phyloP scores from a whole-genome alignment of 2,113 vertebrate species.

The Nansenia antarctica region DNA sequence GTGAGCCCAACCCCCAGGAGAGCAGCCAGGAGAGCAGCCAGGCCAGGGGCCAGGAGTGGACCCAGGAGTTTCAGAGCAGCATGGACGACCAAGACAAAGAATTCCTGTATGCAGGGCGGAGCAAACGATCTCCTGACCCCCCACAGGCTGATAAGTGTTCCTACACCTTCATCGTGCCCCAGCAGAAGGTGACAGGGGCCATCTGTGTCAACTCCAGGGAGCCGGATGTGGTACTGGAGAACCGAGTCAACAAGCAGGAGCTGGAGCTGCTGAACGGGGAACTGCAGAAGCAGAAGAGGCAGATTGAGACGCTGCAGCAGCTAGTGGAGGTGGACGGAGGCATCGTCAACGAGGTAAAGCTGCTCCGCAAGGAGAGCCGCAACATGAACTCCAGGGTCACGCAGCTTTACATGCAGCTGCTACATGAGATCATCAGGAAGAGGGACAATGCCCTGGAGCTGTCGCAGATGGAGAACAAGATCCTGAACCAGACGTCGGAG shows the following conservation, averaged over 20 bases:
- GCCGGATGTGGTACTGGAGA: slow-evolving; percentile 87
- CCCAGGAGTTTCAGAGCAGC: slow-evolving; percentile 66
- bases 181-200: slow-evolving; percentile 95
- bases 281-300: slow-evolving; percentile 96
- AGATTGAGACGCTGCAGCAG: slow-evolving; percentile 96
- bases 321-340: slow-evolving; percentile 97
- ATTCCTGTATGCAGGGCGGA: slow-evolving; percentile 85
- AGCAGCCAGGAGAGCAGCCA: slow-evolving; percentile 31
- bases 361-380: slow-evolving; percentile 94
- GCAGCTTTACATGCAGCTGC: slow-evolving; percentile 97
- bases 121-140: slow-evolving; percentile 76
- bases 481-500: slow-evolving; percentile 95
- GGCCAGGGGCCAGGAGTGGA: slow-evolving; percentile 13
- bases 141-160: slow-evolving; percentile 88
- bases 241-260: slow-evolving; percentile 92
- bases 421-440: slow-evolving; percentile 98
- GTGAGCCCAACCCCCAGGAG: slow-evolving; percentile 51
- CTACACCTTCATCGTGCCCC: slow-evolving; percentile 97
- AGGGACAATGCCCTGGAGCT: slow-evolving; percentile 94
- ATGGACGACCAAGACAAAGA: slow-evolving; percentile 77
- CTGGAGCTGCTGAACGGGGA: slow-evolving; percentile 91
- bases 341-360: slow-evolving; percentile 96
- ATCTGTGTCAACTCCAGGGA: slow-evolving; percentile 98
- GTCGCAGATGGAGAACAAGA: slow-evolving; percentile 94
- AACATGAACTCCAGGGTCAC: slow-evolving; percentile 99